Evolutionary conservation across 2,113 vertebrate species (phyloP).

Genomic region (Chaetops frenatus): DNA sequence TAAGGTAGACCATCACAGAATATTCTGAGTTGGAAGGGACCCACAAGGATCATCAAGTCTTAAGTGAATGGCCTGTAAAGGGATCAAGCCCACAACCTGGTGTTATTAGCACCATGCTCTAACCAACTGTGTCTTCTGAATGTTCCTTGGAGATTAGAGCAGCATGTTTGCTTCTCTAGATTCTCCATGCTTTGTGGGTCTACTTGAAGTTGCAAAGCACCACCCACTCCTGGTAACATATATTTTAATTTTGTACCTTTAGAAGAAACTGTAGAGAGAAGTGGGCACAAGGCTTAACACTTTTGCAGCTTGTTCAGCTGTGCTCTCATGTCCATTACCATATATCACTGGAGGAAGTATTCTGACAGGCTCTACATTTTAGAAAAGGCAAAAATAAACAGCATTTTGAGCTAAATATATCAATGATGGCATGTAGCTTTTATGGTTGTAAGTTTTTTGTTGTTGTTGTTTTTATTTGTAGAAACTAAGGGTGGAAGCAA

Average conservation of each 20-base stretch:
- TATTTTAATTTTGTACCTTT: background rate
- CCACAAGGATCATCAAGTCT: background rate
- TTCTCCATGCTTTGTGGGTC: background rate
- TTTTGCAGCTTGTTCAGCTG: background rate
- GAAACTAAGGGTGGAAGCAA: background rate
- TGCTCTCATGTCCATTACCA: background rate
- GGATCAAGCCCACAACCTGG: background rate
- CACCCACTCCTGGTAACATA: background rate
- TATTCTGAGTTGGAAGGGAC: background rate
- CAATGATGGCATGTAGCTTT: no score
- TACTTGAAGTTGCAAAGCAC: background rate
- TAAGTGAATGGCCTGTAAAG: background rate
- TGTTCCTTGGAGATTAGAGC: background rate
- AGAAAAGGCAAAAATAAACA: background rate
- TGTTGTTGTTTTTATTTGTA: rapidly evolving
- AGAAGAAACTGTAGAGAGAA: background rate
- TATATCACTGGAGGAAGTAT: background rate
- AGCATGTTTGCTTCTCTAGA: background rate
- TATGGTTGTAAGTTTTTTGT: no score
- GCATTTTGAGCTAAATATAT: background rate
- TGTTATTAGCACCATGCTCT: background rate
- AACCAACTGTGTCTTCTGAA: background rate
- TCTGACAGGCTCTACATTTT: background rate
- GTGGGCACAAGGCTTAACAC: background rate
- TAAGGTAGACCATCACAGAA: background rate